Evolutionary conservation across 2,888 invertebrate species (phyloP), one percentile per base, ranked within the genome.

Genomic region (Himalopsyche japonica): DNA sequence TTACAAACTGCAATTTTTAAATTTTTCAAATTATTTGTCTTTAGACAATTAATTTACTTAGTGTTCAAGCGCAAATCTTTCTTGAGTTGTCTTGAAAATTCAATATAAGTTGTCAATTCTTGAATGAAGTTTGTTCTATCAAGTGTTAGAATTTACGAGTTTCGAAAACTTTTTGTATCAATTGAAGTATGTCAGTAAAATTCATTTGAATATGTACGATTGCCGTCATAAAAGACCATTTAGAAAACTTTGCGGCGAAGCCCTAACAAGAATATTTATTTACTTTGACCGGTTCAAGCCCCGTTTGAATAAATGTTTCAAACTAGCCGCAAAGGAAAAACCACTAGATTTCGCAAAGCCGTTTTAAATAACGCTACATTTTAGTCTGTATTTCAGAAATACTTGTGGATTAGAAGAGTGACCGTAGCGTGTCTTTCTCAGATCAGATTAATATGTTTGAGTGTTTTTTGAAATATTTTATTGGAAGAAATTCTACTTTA

Each of bases 301-400:
- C 10, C n/a, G 77, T 76, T 76, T 32, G 20, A 34, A 76, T 37
- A 76, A 79, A 79, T 79, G 79, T 79, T 79, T 79, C 34, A 79
- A 79, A 79, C 79, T 79, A 79, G 47, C 79, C 79, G n/a, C 79
- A 43, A 79, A 79, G 79, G 47, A 32, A 47, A 79, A 79, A 79
- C 79, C 79, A 7, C 79, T 43, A 43, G 47, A 79, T 79, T 79
- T 47, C 24, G 79, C 79, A 18, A 43, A 79, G 79, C 79, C 79
- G n/a, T 79, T 79, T 79, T 79, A 79, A 79, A 79, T 79, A 79
- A 37, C 79, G 79, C 37, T 43, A 24, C 79, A 47, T 47, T 79
- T 79, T 79, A 43, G 20, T 47, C 20, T 7, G 47, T 47, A 15
- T 27, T 34, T 57, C 20, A 20, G 57, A 57, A 57, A 57, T 57